phyloP scores from a whole-genome alignment of 2,113 vertebrate genomes.

The Phyllostomus hastatus region DNA sequence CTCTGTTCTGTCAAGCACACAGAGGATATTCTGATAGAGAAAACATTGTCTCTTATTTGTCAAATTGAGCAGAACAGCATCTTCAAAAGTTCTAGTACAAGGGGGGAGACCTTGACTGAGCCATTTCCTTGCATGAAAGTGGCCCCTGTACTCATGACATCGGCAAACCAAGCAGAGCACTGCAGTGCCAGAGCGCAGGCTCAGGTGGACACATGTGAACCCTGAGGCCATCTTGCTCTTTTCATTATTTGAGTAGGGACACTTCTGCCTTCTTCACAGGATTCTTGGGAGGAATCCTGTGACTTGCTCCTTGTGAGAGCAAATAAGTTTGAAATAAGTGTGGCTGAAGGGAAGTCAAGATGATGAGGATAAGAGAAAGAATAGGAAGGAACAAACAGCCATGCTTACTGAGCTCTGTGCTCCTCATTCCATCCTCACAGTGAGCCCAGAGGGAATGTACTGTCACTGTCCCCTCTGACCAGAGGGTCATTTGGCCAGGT shows the following conservation, averaged over 20 bases:
- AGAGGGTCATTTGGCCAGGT: too few relatives aligned
- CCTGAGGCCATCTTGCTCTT: neutral
- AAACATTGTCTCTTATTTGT: neutral
- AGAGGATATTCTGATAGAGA: neutral
- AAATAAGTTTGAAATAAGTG: neutral
- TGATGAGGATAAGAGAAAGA: neutral
- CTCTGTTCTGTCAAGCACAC: neutral
- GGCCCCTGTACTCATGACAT: neutral
- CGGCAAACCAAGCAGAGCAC: rapidly evolving
- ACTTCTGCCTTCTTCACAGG: neutral
- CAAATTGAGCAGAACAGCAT: neutral
- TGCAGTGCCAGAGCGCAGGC: neutral
- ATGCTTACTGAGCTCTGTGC: neutral
- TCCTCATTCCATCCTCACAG: neutral
- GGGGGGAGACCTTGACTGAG: rapidly evolving
- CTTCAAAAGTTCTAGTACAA: neutral
- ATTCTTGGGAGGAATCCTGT: neutral
- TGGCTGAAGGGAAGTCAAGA: neutral
- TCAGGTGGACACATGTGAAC: neutral
- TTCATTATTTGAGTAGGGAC: neutral
- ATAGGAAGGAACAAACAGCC: rapidly evolving
- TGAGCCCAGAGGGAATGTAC: rapidly evolving
- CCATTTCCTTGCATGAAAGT: neutral
- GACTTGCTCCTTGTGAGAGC: neutral
- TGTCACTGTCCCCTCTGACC: neutral